Evolutionary conservation across 2,113 vertebrate species (phyloP), one percentile per base, ranked within the genome.

Genomic region (Gavialis gangeticus): DNA sequence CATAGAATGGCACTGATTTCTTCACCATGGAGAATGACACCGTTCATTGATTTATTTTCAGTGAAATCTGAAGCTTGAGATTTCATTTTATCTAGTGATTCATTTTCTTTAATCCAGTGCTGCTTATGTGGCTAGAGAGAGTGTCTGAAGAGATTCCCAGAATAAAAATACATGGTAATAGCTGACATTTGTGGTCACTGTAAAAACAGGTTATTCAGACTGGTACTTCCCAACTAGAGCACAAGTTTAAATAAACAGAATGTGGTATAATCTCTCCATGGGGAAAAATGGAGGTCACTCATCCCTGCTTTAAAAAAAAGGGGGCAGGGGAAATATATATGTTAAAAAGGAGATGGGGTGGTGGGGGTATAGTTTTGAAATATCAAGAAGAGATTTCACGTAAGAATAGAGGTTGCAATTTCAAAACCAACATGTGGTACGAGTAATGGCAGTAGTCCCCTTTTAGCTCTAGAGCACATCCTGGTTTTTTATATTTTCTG

Each of bases 161-260:
- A 94, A 55, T 67, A 82, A 83, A 63, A 91, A 4, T 69, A 28
- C 19, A 6, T 27, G 28, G 62, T 73, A 21, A 66, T 92, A 85
- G 66, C 64, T 85, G 73, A 22, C 59, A 66, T 89, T 77, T 91
- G 91, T 84, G 91, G 95, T 91, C 76, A 15, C 75, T 91, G 1
- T 60, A 59, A 86, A 93, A 95, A 69, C 60, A 86, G 54, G 21
- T 69, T 75, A 34, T 78, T 75, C 30, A 87, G 87, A 66, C n/a
- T 37, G 30, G 63, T 69, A 8, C 30, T 92, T 94, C 67, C 8
- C 3, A 87, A 81, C 75, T 28, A 75, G 71, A 46, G 75, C 55
- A 69, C 64, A 78, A 86, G 75, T 82, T 88, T 75, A 91, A 93
- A 77, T 46, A 84, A 94, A 88, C n/a, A 60, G 79, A 85, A 17